phyloP scores from a whole-genome alignment of 2,888 invertebrate genomes.

The Masnerella sp. region DNA sequence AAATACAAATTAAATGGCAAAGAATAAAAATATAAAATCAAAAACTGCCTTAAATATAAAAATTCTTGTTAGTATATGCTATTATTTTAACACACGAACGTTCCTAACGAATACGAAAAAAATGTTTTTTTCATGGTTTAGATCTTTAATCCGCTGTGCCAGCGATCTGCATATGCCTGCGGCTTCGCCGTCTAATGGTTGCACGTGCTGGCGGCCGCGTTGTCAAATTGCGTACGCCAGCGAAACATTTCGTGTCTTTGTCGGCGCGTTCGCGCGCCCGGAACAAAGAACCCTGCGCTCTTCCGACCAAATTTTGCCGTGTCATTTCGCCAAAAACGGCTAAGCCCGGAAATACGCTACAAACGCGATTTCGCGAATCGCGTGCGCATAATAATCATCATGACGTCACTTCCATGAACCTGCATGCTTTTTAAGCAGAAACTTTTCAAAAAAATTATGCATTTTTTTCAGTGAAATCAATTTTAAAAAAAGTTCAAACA shows the following conservation, averaged over 20 bases:
- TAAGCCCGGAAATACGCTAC: neutral
- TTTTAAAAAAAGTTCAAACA: too few species aligned
- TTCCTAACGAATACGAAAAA: too few species aligned
- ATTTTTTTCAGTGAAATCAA: too few species aligned
- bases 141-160: constrained; percentile 45
- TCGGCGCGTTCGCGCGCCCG: constrained; percentile 35
- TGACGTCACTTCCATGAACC: too few species aligned
- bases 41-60: too few species aligned
- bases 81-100: too few species aligned
- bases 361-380: neutral
- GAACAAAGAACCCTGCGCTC: constrained; percentile 32
- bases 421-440: too few species aligned
- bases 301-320: neutral
- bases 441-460: too few species aligned
- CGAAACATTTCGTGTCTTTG: constrained; percentile 51
- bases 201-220: constrained; percentile 53
- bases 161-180: constrained; percentile 44
- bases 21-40: too few species aligned
- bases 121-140: too few species aligned
- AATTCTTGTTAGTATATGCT: too few species aligned
- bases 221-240: constrained; percentile 41
- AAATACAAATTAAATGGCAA: too few species aligned
- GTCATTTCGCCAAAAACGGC: constrained; percentile 4
- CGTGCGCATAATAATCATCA: neutral
- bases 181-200: constrained; percentile 44